Evolutionary conservation across 1,140 invertebrate genomes (phyloP).

Genomic region (Araneus ventricosus): DNA sequence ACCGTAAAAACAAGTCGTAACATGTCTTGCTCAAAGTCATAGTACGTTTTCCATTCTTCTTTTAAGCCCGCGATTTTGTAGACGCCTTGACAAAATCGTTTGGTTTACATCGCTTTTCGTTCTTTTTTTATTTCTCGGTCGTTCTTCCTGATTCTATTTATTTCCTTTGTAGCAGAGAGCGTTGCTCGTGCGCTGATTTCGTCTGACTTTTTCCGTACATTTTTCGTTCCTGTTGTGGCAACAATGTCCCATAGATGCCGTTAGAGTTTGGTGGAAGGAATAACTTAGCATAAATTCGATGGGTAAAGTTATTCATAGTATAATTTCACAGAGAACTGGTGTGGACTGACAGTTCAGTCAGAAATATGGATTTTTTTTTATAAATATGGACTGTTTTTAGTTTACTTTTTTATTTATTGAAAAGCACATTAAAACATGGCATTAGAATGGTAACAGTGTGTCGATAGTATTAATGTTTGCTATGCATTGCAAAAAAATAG

Average conservation of each 20-base stretch:
- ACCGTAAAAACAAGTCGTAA: conserved; percentile 49
- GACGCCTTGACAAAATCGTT: conserved; percentile 35
- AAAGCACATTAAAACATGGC: background rate
- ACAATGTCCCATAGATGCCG: background rate
- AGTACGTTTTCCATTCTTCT: conserved; percentile 30
- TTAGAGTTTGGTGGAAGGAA: background rate
- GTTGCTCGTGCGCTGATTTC: background rate
- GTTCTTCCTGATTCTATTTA: background rate
- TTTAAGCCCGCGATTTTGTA: conserved; percentile 20
- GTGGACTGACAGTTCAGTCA: background rate
- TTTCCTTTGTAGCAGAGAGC: background rate
- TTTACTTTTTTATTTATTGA: background rate
- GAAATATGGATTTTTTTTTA: background rate
- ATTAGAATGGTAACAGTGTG: background rate
- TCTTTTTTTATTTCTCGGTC: background rate
- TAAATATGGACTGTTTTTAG: too few species aligned
- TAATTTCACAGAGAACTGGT: background rate
- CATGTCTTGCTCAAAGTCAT: background rate
- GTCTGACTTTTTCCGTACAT: background rate
- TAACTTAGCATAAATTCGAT: background rate
- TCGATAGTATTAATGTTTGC: too few species aligned
- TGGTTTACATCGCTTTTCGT: background rate
- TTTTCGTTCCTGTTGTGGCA: background rate
- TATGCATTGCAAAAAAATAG: too few species aligned
- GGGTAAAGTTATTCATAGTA: background rate